Base-by-base conservation (phyloP, 2,113 vertebrate species). In the Amblyornis subalaris region DNA sequence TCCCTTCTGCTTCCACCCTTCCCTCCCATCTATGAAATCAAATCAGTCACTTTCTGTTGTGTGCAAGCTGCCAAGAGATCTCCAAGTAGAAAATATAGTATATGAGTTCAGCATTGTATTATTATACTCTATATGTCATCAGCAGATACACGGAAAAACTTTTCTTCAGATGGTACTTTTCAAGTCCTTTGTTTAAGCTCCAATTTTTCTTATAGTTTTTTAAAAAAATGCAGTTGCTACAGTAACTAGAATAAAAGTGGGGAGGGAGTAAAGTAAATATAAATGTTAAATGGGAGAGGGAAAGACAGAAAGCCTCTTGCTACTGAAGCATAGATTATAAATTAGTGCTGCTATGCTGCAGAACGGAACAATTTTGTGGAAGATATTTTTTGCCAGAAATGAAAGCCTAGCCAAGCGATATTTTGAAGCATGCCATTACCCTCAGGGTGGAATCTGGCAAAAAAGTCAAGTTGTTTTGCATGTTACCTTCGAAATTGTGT, bases 371-470 rank as follows among this genome's bases (percentile, higher is more conserved):
- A 74, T 96, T 95, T 90, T 14, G 62, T 79, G 38, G 67, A 79
- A 80, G 62, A 89, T 91, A 55, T 96, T 95, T 96, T 95, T 93
- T 91, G 29, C 71, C 80, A 89, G 71, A 93, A 96, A 90, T 92
- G 86, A 94, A 96, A 95, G 76, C 85, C 54, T 93, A 93, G 50
- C 44, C 60, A 89, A 79, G 74, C 14, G 38, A 66, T 78, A 81
- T 91, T 95, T 87, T 89, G 84, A 92, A 89, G 77, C 54, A 53
- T 80, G 29, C 36, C 70, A 82, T 94, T 95, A 96, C 69, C 80
- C 79, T 90, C 85, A 89, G 88, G 83, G 92, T 95, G 60, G 71
- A 95, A 61, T 73, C 74, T 90, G 92, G 87, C 65, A 91, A 85
- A 92, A 66, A 36, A 79, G 50, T 89, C 48, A 74, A 91, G 70